A percentile compares a stretch with the other conserved stretches of the same genome.
Evolutionary conservation across 2,797 vertebrate species (phyloP).

Genomic region (Antrozous pallidus): DNA sequence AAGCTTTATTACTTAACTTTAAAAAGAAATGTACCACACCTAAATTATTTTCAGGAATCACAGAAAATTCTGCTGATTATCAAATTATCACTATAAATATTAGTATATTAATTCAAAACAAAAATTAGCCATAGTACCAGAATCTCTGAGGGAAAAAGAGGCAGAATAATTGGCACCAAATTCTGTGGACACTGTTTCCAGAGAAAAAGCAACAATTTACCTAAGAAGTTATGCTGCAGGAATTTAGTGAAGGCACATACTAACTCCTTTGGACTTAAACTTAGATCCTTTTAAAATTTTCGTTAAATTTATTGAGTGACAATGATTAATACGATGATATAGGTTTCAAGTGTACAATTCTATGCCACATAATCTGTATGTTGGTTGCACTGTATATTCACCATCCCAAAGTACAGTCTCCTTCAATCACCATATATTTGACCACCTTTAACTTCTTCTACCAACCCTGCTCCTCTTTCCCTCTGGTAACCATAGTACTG

Average conservation of each 20-base stretch:
- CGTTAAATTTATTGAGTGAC: background rate
- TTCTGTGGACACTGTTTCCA: background rate
- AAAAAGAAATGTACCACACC: background rate
- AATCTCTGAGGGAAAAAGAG: background rate
- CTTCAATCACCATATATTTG: background rate
- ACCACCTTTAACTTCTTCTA: background rate
- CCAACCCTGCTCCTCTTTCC: background rate
- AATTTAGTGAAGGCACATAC: background rate
- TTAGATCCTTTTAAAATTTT: background rate
- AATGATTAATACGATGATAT: background rate
- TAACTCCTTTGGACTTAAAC: background rate
- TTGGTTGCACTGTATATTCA: background rate
- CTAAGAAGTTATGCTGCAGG: background rate
- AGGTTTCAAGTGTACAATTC: background rate
- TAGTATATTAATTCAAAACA: background rate
- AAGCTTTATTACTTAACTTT: no score
- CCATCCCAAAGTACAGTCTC: background rate
- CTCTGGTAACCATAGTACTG: background rate
- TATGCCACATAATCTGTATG: background rate
- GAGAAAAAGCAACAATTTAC: background rate
- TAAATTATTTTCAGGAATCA: background rate
- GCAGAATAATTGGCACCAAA: background rate
- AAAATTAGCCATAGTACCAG: background rate
- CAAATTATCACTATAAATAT: background rate
- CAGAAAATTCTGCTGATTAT: conserved; percentile 18